These are phyloP conservation scores for Lonchura striata DNA, from an alignment of 2,113 vertebrate genomes.

Conservation along the genomic window DNA sequence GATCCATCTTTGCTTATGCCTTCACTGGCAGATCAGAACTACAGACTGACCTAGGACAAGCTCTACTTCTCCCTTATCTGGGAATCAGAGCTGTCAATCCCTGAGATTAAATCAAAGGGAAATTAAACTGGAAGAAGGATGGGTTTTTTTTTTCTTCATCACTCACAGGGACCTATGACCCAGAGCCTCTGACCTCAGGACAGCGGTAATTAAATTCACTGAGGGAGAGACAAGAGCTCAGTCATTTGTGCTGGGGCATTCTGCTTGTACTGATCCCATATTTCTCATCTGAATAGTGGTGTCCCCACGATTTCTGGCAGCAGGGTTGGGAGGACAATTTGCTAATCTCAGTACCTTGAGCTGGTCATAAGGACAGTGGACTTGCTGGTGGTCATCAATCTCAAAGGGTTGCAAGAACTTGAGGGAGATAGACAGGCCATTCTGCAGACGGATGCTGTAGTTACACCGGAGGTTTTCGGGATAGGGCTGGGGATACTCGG, in stretches of 20 bases:
- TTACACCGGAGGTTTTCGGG: conserved; percentile 74
- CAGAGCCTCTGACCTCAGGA: not conserved
- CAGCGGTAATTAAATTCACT: not conserved
- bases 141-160: not conserved
- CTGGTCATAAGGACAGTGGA: conserved; percentile 78
- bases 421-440: conserved; percentile 69
- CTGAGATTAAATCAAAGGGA: not conserved
- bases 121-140: not conserved
- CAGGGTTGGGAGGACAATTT: not conserved
- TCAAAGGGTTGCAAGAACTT: conserved; percentile 77
- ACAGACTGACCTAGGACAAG: not conserved
- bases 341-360: conserved; percentile 70
- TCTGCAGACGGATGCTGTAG: conserved; percentile 77
- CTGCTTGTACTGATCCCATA: not conserved
- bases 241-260: not conserved
- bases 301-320: not conserved
- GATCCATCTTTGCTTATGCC: not conserved
- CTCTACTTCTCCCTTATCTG: not conserved
- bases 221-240: not conserved
- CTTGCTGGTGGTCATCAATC: conserved; percentile 79
- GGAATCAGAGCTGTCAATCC: not conserved
- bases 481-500: conserved; percentile 76
- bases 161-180: not conserved
- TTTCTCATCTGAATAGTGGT: not conserved
- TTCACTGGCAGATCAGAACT: not conserved